Conservation (phyloP, 1,140 invertebrate species). For the Aporrectodea caliginosa region DNA sequence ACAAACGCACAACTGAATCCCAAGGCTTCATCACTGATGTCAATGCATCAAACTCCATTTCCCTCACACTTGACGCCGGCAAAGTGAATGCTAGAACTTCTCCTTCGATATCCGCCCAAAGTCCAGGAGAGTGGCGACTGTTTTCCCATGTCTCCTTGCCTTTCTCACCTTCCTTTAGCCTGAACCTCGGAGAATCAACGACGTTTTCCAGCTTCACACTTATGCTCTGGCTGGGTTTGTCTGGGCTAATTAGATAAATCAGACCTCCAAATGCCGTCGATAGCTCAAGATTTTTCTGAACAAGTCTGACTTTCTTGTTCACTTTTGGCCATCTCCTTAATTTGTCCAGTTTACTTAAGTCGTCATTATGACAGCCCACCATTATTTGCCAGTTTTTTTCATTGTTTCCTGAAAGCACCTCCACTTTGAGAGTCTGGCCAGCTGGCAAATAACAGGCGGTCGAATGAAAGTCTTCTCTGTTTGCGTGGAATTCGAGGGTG, state of each 20-base stretch:
- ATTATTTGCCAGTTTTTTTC: neutral
- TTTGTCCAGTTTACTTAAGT: neutral
- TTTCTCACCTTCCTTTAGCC: slow-evolving; percentile 18
- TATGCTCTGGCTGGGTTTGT: neutral
- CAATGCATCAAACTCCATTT: slow-evolving; percentile 18
- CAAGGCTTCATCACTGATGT: slow-evolving; percentile 32
- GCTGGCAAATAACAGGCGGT: slow-evolving; percentile 19
- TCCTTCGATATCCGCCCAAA: slow-evolving; percentile 39
- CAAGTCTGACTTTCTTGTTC: neutral
- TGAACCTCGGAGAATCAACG: slow-evolving; percentile 17
- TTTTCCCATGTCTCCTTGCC: slow-evolving; percentile 13
- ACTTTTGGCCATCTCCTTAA: slow-evolving; percentile 9
- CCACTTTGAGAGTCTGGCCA: neutral
- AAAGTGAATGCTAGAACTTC: slow-evolving; percentile 36
- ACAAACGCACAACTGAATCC: slow-evolving; percentile 34
- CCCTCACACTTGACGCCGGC: slow-evolving; percentile 34
- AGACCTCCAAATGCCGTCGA: slow-evolving; percentile 25
- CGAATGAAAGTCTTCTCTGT: slow-evolving; percentile 1
- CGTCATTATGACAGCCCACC: neutral
- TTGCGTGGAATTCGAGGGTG: neutral
- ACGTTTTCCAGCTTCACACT: slow-evolving; percentile 16
- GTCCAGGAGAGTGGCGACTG: slow-evolving; percentile 29
- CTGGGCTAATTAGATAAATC: slow-evolving; percentile 26
- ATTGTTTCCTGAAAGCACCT: neutral
- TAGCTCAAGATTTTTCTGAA: neutral